Conservation (phyloP, 2,113 vertebrate genomes). For the Alexandromys fortis region DNA sequence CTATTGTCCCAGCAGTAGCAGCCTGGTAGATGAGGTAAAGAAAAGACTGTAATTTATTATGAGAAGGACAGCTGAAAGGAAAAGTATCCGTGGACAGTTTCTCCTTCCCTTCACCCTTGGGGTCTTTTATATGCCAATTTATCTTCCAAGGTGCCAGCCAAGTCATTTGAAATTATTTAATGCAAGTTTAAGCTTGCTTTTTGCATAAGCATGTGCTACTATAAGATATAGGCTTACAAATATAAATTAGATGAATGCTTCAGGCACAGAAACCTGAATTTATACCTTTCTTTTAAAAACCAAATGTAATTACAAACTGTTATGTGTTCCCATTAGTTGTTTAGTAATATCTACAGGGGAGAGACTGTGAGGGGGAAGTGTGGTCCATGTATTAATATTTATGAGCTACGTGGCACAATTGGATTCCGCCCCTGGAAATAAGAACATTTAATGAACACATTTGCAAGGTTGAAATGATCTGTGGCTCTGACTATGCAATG, state of each 20-base stretch:
- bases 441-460: conserved; percentile 57
- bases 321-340: conserved; percentile 35
- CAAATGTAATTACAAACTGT: conserved; percentile 67
- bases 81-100: not conserved
- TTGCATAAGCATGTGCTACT: conserved; percentile 49
- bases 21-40: conserved; percentile 34
- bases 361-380: not conserved
- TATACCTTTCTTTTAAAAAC: conserved; percentile 69
- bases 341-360: conserved; percentile 32
- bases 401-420: conserved; percentile 38
- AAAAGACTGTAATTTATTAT: conserved; percentile 58
- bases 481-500: not conserved
- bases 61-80: not conserved
- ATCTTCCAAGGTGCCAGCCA: conserved; percentile 64
- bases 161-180: conserved; percentile 59
- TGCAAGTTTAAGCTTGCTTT: conserved; percentile 26
- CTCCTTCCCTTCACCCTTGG: conserved; percentile 2
- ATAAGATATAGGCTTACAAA: not conserved
- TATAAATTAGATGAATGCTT: conserved; percentile 48
- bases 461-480: conserved; percentile 18
- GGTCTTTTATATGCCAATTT: conserved; percentile 47
- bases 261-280: not conserved
- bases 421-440: conserved; percentile 45
- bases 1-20: conserved; percentile 9
- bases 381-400: conserved; percentile 56